Percentiles rank a stretch among this genome's conserved stretches.
Conservation (phyloP, 2,113 vertebrate species). For the Cephalopholis sonnerati region DNA sequence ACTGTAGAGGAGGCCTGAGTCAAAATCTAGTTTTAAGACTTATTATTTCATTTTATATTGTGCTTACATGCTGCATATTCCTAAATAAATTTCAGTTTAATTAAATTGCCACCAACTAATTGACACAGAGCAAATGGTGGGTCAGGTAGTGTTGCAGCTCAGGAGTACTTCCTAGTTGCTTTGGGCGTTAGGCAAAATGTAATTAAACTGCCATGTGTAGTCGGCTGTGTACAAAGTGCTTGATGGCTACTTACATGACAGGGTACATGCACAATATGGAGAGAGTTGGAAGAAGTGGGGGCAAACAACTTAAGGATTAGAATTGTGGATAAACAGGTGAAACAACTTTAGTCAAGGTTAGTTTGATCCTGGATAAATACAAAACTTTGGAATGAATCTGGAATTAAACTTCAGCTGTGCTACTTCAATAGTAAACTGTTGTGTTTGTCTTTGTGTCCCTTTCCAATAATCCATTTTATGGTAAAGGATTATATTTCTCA, state of each 20-base stretch:
- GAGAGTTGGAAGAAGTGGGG: not conserved
- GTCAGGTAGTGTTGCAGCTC: not conserved
- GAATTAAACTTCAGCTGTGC: not conserved
- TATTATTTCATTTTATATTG: slow-evolving; percentile 33
- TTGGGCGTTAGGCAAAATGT: slow-evolving; percentile 26
- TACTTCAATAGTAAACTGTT: not conserved
- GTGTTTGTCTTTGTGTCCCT: not conserved
- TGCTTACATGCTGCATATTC: slow-evolving; percentile 15
- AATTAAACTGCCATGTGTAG: slow-evolving; percentile 44
- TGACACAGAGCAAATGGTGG: slow-evolving; percentile 14
- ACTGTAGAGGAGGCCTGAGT: not conserved
- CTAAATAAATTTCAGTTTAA: slow-evolving; percentile 32
- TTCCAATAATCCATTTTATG: not conserved
- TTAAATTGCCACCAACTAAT: slow-evolving; percentile 35
- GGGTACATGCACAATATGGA: slow-evolving; percentile 3
- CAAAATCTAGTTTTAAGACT: slow-evolving; percentile 16
- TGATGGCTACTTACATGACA: slow-evolving; percentile 9
- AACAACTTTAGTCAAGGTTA: not conserved
- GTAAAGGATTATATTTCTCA: not conserved
- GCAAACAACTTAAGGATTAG: not conserved
- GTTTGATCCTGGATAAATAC: slow-evolving; percentile 15
- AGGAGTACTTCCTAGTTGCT: not conserved
- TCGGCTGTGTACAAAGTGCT: slow-evolving; percentile 3
- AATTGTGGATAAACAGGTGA: not conserved
- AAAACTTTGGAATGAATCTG: not conserved